Evolutionary conservation across 2,888 invertebrate species (phyloP).

Genomic region (Stenodera caucasica): DNA sequence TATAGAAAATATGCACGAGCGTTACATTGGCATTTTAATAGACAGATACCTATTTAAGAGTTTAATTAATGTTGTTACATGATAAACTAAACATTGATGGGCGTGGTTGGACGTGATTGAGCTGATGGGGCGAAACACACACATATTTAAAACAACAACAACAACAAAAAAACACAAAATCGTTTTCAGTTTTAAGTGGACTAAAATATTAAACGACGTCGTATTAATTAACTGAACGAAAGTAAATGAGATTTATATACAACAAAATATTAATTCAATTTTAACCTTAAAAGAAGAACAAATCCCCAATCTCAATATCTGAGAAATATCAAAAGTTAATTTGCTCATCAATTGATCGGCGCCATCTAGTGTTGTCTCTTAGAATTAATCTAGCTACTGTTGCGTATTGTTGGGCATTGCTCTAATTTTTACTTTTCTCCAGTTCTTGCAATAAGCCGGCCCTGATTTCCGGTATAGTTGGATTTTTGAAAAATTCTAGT

Average conservation of each 20-base stretch:
- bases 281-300: background rate
- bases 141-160: too few relatives aligned
- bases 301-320: too few relatives aligned
- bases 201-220: background rate
- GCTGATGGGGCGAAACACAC: constrained; percentile 35
- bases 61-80: constrained; percentile 52
- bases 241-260: background rate
- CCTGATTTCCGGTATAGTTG: too few relatives aligned
- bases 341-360: too few relatives aligned
- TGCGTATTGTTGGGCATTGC: too few relatives aligned
- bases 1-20: constrained; percentile 32
- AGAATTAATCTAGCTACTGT: too few relatives aligned
- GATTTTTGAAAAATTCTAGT: too few relatives aligned
- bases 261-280: background rate
- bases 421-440: too few relatives aligned
- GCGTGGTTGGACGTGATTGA: constrained; percentile 46
- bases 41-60: constrained; percentile 50
- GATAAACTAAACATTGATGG: constrained; percentile 48
- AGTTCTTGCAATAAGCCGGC: too few relatives aligned
- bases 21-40: constrained; percentile 47
- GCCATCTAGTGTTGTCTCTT: too few relatives aligned
- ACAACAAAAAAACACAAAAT: constrained; percentile 15
- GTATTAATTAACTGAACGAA: background rate
- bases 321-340: too few relatives aligned
- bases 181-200: background rate